Evolutionary conservation across 2,888 invertebrate species (phyloP).

Genomic region (Drosophila conformis): DNA sequence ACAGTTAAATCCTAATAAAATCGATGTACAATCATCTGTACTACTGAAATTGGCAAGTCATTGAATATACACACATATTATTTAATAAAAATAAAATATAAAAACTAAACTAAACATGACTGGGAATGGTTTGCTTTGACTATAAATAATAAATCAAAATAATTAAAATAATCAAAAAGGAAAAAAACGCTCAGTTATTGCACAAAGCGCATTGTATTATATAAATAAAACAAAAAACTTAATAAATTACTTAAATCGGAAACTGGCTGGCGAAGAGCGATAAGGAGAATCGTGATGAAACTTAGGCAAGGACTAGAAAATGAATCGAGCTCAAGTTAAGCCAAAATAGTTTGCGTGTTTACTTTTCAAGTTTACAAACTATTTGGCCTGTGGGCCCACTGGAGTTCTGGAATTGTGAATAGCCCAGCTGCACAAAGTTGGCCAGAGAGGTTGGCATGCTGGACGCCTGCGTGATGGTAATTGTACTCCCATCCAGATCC

Average conservation of each 20-base stretch:
- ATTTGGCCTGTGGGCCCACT: conserved; percentile 78
- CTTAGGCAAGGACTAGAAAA: conserved; percentile 53
- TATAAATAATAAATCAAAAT: neutral
- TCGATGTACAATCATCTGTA: neutral
- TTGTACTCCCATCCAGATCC: conserved; percentile 82
- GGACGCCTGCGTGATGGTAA: conserved; percentile 83
- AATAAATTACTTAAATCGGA: conserved; percentile 16
- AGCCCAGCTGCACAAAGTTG: conserved; percentile 82
- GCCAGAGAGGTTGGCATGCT: conserved; percentile 81
- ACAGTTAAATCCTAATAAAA: conserved; percentile 39
- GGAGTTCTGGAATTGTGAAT: conserved; percentile 82
- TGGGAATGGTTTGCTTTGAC: conserved; percentile 2
- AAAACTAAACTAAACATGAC: neutral
- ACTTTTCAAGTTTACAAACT: conserved; percentile 82
- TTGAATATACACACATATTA: conserved; percentile 5
- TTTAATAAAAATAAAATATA: neutral
- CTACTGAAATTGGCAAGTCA: conserved; percentile 29
- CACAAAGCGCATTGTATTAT: conserved; percentile 29
- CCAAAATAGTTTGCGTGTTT: conserved; percentile 16
- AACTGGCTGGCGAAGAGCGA: conserved; percentile 28
- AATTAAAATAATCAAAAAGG: neutral
- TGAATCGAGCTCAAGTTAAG: conserved; percentile 12
- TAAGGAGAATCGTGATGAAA: conserved; percentile 14
- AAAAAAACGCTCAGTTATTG: conserved; percentile 38
- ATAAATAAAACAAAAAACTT: conserved; percentile 9